These are phyloP conservation scores for Esox masquinongy DNA, from an alignment of 2,797 vertebrate species.

Conservation along the genomic window DNA sequence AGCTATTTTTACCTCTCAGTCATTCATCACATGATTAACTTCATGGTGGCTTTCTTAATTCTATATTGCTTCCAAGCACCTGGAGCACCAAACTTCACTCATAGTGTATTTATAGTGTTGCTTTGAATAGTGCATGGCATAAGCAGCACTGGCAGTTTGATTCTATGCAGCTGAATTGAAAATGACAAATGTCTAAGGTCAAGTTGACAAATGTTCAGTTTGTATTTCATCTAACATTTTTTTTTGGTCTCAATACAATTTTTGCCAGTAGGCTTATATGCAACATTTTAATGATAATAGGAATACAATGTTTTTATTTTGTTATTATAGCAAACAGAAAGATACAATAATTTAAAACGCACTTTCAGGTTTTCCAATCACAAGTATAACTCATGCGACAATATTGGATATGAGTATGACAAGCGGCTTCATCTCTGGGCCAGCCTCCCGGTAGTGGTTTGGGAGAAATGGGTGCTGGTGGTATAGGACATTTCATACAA, in stretches of 20 bases:
- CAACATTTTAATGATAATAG: neutral
- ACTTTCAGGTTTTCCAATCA: no score
- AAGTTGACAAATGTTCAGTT: neutral
- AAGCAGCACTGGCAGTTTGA: neutral
- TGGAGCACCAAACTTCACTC: neutral
- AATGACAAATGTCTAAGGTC: conserved; percentile 1
- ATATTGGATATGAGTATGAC: no score
- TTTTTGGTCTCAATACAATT: neutral
- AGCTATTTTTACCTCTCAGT: neutral
- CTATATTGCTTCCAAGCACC: neutral
- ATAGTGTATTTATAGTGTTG: no score
- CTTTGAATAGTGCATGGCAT: neutral
- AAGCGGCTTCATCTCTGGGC: no score
- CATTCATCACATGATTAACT: conserved; percentile 2
- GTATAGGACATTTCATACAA: no score
- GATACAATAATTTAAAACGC: no score
- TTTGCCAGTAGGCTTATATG: neutral
- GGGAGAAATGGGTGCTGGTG: no score
- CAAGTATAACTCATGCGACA: no score
- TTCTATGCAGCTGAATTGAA: neutral
- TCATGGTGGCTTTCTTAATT: conserved; percentile 7
- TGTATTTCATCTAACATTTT: neutral
- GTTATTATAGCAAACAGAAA: no score
- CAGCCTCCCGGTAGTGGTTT: no score
- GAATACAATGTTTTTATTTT: neutral